These are phyloP conservation scores for Entomyzon cyanotis DNA, from an alignment of 2,113 vertebrate species.

Conservation along the genomic window DNA sequence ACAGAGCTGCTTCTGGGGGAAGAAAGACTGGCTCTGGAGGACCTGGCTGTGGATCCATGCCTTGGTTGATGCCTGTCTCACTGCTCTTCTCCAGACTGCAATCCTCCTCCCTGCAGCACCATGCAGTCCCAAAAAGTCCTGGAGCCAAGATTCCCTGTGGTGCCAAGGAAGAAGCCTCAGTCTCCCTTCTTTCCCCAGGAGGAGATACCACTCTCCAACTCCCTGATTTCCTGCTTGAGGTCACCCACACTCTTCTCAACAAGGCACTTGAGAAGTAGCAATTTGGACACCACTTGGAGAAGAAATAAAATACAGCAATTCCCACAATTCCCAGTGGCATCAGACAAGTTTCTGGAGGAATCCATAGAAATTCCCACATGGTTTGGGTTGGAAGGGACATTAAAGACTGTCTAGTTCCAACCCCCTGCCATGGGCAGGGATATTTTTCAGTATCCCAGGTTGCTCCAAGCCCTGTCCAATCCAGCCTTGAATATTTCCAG, in stretches of 20 bases:
- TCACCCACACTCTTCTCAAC: neutral
- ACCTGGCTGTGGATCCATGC: neutral
- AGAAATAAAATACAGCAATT: neutral
- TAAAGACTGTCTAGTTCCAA: neutral
- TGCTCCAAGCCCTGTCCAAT: no score
- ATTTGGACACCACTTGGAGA: neutral
- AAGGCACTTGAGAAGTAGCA: neutral
- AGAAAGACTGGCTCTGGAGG: neutral
- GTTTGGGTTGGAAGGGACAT: neutral
- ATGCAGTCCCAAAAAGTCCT: neutral
- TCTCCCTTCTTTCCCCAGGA: neutral
- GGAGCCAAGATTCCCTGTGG: neutral
- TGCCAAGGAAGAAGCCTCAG: neutral
- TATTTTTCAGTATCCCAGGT: neutral
- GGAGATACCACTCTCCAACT: neutral
- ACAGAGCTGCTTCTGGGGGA: neutral
- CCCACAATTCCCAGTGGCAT: neutral
- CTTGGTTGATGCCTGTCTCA: neutral
- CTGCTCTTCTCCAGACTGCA: neutral
- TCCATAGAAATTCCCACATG: neutral
- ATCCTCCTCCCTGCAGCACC: neutral
- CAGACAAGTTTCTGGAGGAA: neutral
- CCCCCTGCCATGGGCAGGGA: neutral
- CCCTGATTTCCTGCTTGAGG: neutral
- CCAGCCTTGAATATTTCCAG: neutral